Percentiles rank a stretch among this genome's conserved stretches.
phyloP scores from a whole-genome alignment of 2,888 invertebrate genomes.

The Pemphredon lugubris region DNA sequence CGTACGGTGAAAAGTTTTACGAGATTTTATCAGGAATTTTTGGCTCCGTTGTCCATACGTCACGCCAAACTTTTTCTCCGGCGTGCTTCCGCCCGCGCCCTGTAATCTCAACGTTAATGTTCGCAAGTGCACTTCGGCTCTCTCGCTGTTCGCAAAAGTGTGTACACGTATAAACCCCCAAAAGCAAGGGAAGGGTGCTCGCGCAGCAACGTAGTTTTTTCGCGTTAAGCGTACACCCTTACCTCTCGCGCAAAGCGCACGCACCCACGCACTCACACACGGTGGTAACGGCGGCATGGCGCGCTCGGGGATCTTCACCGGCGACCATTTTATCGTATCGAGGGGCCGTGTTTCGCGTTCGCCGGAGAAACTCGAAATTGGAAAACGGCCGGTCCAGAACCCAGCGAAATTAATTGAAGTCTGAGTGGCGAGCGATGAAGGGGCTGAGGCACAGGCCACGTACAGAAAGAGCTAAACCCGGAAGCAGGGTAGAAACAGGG shows the following conservation, averaged over 20 bases:
- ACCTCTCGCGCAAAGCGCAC: background rate
- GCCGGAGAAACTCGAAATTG: constrained; percentile 71
- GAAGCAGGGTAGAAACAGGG: constrained; percentile 46
- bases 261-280: constrained; percentile 10
- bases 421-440: constrained; percentile 69
- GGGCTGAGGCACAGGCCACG: constrained; percentile 56
- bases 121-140: constrained; percentile 9
- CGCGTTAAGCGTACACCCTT: constrained; percentile 24
- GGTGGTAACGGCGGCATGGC: too few species aligned
- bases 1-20: constrained; percentile 24
- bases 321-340: constrained; percentile 53
- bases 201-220: constrained; percentile 64
- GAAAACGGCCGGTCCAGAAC: constrained; percentile 69
- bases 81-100: constrained; percentile 5
- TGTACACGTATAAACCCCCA: too few species aligned
- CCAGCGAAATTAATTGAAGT: constrained; percentile 75
- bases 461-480: constrained; percentile 60
- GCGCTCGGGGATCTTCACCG: constrained; percentile 34
- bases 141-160: constrained; percentile 14
- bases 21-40: constrained; percentile 34
- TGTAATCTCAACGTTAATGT: constrained; percentile 41
- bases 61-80: background rate
- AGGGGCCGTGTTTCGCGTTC: constrained; percentile 59
- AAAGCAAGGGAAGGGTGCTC: constrained; percentile 42
- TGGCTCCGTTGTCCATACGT: constrained; percentile 3